Evolutionary conservation across 2,888 invertebrate species (phyloP).

Genomic region (Machimus atricapillus): DNA sequence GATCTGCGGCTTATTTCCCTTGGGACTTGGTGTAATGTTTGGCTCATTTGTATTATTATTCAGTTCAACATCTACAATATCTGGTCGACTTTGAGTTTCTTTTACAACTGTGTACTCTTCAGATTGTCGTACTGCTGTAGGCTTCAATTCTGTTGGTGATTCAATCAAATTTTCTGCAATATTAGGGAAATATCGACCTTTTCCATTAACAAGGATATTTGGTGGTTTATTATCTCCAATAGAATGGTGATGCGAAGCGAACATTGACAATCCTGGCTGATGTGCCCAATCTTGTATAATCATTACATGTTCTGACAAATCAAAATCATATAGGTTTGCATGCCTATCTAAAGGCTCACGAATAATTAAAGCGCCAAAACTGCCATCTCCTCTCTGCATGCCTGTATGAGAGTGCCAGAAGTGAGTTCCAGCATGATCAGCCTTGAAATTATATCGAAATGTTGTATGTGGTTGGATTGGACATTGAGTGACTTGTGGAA

Average conservation of each 20-base stretch:
- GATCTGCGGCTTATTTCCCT: neutral
- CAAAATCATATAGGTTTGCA: conserved; percentile 76
- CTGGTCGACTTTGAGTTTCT: neutral
- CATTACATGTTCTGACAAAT: conserved; percentile 76
- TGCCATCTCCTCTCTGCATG: conserved; percentile 86
- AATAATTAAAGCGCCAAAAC: conserved; percentile 80
- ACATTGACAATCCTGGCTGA: conserved; percentile 74
- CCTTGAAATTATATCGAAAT: conserved; percentile 78
- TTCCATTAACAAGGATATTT: conserved; percentile 82
- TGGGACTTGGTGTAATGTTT: neutral
- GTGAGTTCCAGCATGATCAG: conserved; percentile 79
- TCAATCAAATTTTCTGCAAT: neutral
- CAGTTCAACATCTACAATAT: neutral
- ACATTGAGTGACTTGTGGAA: conserved; percentile 85
- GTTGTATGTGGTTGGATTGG: conserved; percentile 78
- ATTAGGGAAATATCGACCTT: conserved; percentile 66
- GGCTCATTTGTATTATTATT: neutral
- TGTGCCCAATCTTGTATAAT: conserved; percentile 85
- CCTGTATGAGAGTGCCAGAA: conserved; percentile 86
- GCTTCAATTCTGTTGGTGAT: neutral
- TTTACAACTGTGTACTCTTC: neutral
- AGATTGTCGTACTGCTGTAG: neutral
- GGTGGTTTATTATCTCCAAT: conserved; percentile 83
- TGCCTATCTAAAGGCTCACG: conserved; percentile 73
- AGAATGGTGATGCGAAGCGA: conserved; percentile 85